These are phyloP conservation scores for Hystrix brachyura DNA, from an alignment of 2,113 vertebrate species.

Conservation along the genomic window DNA sequence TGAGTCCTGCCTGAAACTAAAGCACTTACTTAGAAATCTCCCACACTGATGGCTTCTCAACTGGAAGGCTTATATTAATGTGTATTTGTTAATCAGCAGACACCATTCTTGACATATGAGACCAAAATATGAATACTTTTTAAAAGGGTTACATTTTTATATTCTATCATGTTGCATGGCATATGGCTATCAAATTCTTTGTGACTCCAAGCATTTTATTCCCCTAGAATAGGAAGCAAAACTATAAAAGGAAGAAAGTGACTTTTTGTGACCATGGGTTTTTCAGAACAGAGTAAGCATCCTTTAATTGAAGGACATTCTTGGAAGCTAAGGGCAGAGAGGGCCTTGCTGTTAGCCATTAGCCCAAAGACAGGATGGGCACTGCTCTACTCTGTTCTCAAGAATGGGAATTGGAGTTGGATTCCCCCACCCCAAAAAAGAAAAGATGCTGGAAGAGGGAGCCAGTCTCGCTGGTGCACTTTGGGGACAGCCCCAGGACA, in stretches of 20 bases:
- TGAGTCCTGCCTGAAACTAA: constrained; percentile 57
- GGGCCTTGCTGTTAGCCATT: background rate
- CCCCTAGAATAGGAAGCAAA: background rate
- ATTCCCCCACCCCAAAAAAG: background rate
- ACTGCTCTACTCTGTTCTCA: background rate
- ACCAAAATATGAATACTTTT: background rate
- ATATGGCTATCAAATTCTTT: background rate
- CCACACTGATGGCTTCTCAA: background rate
- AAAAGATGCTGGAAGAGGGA: background rate
- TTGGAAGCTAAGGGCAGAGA: background rate
- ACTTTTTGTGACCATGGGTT: background rate
- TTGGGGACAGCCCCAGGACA: background rate
- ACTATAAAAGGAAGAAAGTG: background rate
- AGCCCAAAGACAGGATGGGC: background rate
- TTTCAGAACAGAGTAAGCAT: background rate
- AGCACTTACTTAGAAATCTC: background rate
- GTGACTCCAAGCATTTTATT: background rate
- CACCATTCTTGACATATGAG: background rate
- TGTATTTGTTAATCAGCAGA: background rate
- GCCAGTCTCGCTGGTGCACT: background rate
- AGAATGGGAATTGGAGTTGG: background rate
- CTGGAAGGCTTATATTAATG: background rate
- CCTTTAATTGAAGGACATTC: background rate
- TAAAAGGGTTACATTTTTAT: background rate
- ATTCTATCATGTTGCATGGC: background rate